These are phyloP conservation scores for Drosophila truncata DNA, from an alignment of 1,140 invertebrate species.

Conservation along the genomic window DNA sequence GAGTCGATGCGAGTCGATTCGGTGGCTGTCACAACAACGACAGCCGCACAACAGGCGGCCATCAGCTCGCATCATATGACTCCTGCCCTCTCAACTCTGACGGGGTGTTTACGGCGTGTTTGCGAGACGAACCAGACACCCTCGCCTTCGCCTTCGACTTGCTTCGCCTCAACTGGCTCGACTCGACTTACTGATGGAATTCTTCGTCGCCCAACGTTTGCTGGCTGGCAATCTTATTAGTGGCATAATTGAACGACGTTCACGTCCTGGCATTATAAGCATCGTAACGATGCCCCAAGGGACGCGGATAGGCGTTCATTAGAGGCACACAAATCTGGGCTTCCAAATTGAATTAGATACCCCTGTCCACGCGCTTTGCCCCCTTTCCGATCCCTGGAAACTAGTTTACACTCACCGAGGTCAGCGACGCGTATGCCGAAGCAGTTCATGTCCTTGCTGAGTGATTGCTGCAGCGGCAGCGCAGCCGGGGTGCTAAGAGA, in stretches of 20 bases:
- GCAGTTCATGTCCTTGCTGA: constrained; percentile 84
- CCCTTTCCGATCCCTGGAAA: constrained; percentile 1
- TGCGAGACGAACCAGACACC: constrained; percentile 42
- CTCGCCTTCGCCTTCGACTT: constrained; percentile 24
- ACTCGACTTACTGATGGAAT: constrained; percentile 59
- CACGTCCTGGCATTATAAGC: constrained; percentile 45
- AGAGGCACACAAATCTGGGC: constrained; percentile 56
- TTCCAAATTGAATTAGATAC: constrained; percentile 62
- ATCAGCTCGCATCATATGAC: constrained; percentile 67
- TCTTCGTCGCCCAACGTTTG: constrained; percentile 63
- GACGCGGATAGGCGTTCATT: constrained; percentile 51
- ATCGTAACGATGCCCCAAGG: constrained; percentile 53
- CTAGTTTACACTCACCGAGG: constrained; percentile 86
- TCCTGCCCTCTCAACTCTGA: constrained; percentile 54
- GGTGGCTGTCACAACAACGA: constrained; percentile 67
- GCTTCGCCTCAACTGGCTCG: background rate
- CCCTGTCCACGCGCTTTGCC: background rate
- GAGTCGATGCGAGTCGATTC: constrained; percentile 39
- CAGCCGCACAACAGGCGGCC: constrained; percentile 56
- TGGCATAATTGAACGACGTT: constrained; percentile 59
- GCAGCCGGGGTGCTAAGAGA: constrained; percentile 77
- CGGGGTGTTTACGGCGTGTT: constrained; percentile 57
- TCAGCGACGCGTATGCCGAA: constrained; percentile 86
- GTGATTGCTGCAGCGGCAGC: constrained; percentile 72
- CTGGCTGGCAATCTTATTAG: constrained; percentile 74